These are phyloP conservation scores for Ennomos erosarius DNA, from an alignment of 2,888 invertebrate genomes.

Conservation along the genomic window DNA sequence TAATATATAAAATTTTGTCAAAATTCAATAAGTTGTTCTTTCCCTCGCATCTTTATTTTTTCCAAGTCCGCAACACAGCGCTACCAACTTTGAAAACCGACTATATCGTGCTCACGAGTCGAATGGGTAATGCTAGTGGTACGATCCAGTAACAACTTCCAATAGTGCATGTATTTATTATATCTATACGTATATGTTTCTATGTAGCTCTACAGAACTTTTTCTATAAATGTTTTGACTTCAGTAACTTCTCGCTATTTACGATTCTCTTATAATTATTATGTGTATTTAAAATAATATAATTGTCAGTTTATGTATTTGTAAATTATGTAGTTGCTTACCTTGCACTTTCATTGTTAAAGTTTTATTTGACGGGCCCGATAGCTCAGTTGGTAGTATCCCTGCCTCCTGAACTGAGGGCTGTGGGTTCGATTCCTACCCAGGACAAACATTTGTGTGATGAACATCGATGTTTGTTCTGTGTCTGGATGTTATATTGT, in stretches of 20 bases:
- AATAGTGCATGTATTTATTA: constrained; percentile 38
- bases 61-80: constrained; percentile 65
- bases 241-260: neutral
- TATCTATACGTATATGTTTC: constrained; percentile 27
- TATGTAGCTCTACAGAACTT: constrained; percentile 26
- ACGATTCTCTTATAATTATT: constrained; percentile 10
- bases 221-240: too few relatives aligned
- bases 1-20: constrained; percentile 18
- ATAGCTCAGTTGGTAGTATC: too few relatives aligned
- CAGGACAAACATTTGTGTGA: too few relatives aligned
- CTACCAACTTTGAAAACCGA: constrained; percentile 48
- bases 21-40: constrained; percentile 58
- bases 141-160: constrained; percentile 26
- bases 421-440: too few relatives aligned
- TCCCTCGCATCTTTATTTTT: constrained; percentile 51
- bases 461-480: too few relatives aligned
- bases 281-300: constrained; percentile 10
- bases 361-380: too few relatives aligned
- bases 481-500: too few relatives aligned
- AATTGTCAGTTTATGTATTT: constrained; percentile 7
- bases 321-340: constrained; percentile 36
- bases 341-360: constrained; percentile 13
- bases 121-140: constrained; percentile 43
- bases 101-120: constrained; percentile 33
- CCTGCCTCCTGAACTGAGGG: too few relatives aligned